phyloP scores from a whole-genome alignment of 2,888 invertebrate genomes.

The Drosophila incognita region DNA sequence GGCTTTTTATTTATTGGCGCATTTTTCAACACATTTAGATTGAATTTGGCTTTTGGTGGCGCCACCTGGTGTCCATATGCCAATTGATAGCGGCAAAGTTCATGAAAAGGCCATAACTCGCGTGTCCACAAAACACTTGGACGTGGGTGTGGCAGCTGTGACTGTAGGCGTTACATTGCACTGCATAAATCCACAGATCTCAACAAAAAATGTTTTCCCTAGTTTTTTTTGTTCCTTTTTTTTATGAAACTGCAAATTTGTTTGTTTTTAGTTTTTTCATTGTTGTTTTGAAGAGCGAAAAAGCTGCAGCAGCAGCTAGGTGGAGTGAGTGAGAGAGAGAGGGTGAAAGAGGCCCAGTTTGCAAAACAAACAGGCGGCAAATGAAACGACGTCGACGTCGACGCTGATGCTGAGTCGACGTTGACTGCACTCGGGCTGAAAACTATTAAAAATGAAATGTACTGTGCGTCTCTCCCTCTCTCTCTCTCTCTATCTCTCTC shows the following conservation, averaged over 20 bases:
- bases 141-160: slow-evolving; percentile 36
- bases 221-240: slow-evolving; percentile 11
- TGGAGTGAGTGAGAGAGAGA: background rate
- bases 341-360: slow-evolving; percentile 65
- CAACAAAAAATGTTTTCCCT: slow-evolving; percentile 26
- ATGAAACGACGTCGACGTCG: slow-evolving; percentile 65
- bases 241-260: slow-evolving; percentile 1
- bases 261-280: slow-evolving; percentile 34
- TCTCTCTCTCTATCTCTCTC: background rate
- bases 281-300: slow-evolving; percentile 58
- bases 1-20: slow-evolving; percentile 28
- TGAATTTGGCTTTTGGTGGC: slow-evolving; percentile 35
- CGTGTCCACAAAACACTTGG: slow-evolving; percentile 22
- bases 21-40: slow-evolving; percentile 30
- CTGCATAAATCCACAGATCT: slow-evolving; percentile 62
- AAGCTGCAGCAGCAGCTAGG: background rate
- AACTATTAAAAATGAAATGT: slow-evolving; percentile 77
- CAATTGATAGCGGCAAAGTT: slow-evolving; percentile 46
- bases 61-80: slow-evolving; percentile 58
- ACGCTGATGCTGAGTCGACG: background rate
- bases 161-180: slow-evolving; percentile 32
- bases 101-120: slow-evolving; percentile 47
- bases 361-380: slow-evolving; percentile 74
- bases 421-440: slow-evolving; percentile 53
- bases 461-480: slow-evolving; percentile 22